Evolutionary conservation across 92 coral and sea anemone genomes (phyloP).

Genomic region (Siderastrea radians): DNA sequence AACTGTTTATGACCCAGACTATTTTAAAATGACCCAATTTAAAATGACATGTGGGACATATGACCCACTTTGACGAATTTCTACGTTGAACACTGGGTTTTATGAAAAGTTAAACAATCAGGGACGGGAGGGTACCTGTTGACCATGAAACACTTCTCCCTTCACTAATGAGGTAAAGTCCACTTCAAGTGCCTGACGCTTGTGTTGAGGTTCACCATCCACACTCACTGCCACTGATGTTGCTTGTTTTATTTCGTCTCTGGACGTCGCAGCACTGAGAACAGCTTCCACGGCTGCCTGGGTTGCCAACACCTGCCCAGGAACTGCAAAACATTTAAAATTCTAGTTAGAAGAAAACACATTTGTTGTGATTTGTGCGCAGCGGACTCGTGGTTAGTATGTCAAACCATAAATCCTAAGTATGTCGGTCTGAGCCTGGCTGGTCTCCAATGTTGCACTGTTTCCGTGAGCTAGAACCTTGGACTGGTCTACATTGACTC

Average conservation of each 20-base stretch:
- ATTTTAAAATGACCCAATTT: too few species aligned
- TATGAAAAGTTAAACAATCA: neutral
- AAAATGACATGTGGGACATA: too few species aligned
- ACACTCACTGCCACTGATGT: conserved; percentile 17
- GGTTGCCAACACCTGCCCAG: conserved; percentile 67
- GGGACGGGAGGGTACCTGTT: conserved; percentile 25
- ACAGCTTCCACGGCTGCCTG: conserved; percentile 84
- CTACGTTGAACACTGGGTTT: too few species aligned
- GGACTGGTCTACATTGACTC: too few species aligned
- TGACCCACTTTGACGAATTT: too few species aligned
- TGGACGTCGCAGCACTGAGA: conserved; percentile 67
- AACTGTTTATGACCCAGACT: too few species aligned
- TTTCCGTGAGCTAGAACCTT: too few species aligned
- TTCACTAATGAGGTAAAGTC: conserved; percentile 85
- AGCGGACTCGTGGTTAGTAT: too few species aligned
- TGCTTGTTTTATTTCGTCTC: conserved; percentile 43
- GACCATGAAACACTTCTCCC: conserved; percentile 80
- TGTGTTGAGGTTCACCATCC: conserved; percentile 75
- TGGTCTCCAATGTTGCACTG: too few species aligned
- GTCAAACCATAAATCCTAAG: too few species aligned
- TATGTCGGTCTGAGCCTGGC: too few species aligned
- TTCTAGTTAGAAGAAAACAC: neutral
- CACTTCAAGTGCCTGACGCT: conserved; percentile 73
- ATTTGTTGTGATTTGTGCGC: neutral
- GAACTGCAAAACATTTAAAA: conserved; percentile 31